A percentile compares a stretch with the other conserved stretches of the same genome.
Conservation (phyloP, 2,888 invertebrate genomes). For the Podabrus alpinus region DNA sequence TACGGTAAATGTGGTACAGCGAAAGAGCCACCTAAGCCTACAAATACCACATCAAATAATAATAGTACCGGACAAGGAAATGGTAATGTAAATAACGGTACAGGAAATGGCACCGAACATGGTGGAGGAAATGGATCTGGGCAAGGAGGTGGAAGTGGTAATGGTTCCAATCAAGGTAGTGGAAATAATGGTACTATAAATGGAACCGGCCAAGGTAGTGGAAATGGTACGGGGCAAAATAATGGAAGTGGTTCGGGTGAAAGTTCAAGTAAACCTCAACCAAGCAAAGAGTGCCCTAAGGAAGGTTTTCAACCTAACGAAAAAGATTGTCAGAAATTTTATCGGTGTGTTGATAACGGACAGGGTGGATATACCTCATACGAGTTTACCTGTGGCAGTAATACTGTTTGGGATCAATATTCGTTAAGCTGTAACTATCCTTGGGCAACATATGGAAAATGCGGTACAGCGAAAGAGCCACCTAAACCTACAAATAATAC, state of each 20-base stretch:
- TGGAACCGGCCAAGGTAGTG: background rate
- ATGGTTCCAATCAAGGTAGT: background rate
- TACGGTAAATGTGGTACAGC: constrained; percentile 30
- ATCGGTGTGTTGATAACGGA: constrained; percentile 72
- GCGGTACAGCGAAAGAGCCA: constrained; percentile 15
- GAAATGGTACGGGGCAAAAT: background rate
- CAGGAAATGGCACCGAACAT: background rate
- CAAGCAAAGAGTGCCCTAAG: background rate
- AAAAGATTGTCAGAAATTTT: constrained; percentile 74
- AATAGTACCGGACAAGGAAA: background rate
- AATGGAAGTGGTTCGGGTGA: background rate
- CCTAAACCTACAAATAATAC: background rate
- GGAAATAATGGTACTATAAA: background rate
- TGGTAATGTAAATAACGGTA: too few species aligned
- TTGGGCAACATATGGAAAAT: constrained; percentile 54
- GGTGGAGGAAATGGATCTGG: background rate
- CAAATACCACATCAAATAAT: background rate
- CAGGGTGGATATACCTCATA: constrained; percentile 65
- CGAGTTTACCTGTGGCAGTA: constrained; percentile 71
- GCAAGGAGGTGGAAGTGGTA: background rate
- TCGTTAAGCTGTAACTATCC: constrained; percentile 65
- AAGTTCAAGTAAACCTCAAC: background rate
- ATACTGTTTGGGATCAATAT: constrained; percentile 71
- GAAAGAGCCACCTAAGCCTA: background rate
- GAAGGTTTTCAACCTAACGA: constrained; percentile 66